Conservation (phyloP, 1,140 invertebrate genomes). For the Augochlora pura region DNA sequence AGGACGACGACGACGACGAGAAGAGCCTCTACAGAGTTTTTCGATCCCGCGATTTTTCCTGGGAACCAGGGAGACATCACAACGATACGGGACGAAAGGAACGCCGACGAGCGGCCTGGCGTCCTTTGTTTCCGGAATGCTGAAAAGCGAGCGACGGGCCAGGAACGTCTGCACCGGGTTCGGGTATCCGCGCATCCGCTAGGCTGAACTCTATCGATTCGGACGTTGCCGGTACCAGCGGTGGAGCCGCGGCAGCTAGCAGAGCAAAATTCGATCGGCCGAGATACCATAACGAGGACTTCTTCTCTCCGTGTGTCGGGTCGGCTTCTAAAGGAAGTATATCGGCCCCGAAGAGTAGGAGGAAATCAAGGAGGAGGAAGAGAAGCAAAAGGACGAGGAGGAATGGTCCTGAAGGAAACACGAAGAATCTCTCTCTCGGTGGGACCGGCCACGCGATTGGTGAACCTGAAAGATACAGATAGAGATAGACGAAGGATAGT, state of each 20-base stretch:
- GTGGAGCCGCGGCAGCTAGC: slow-evolving; percentile 6
- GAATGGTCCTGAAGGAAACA: slow-evolving; percentile 43
- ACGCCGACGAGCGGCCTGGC: too few relatives aligned
- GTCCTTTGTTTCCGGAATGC: too few relatives aligned
- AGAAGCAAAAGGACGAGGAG: slow-evolving; percentile 25
- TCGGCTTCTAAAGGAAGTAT: slow-evolving; percentile 41
- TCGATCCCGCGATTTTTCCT: neutral
- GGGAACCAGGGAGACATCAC: too few relatives aligned
- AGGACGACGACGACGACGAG: neutral
- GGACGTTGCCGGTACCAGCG: neutral
- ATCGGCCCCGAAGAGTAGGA: slow-evolving; percentile 23
- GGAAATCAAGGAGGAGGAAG: slow-evolving; percentile 30
- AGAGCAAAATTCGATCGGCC: slow-evolving; percentile 44
- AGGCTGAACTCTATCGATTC: slow-evolving; percentile 1
- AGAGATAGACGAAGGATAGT: slow-evolving; percentile 35
- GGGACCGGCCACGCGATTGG: slow-evolving; percentile 39
- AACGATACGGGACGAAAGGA: too few relatives aligned
- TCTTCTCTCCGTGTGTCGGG: slow-evolving; percentile 40
- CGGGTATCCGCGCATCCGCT: neutral
- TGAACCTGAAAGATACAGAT: slow-evolving; percentile 31
- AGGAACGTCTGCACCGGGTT: too few relatives aligned
- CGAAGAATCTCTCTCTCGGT: slow-evolving; percentile 38
- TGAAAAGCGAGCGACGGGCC: neutral
- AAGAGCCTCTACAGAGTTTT: too few relatives aligned
- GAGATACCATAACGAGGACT: slow-evolving; percentile 55